These are phyloP conservation scores for Scartelaos histophorus DNA, from an alignment of 2,113 vertebrate genomes.

Conservation along the genomic window DNA sequence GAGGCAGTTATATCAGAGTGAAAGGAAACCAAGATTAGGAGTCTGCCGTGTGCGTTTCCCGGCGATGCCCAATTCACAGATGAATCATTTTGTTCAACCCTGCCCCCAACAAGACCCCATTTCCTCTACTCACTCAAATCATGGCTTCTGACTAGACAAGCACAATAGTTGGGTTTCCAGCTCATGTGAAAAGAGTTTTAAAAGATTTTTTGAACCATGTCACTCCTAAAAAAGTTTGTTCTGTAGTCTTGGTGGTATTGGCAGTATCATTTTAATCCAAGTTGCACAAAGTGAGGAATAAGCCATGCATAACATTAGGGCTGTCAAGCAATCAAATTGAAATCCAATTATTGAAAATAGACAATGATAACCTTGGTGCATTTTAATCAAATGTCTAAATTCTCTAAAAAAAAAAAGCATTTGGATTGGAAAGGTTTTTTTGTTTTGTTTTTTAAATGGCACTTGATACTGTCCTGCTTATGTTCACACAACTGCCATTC, in stretches of 20 bases:
- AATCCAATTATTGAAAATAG: background rate
- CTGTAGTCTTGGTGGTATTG: background rate
- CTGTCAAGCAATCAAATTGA: background rate
- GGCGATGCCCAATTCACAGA: constrained; percentile 24
- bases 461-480: background rate
- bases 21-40: constrained; percentile 54
- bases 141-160: constrained; percentile 1
- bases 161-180: background rate
- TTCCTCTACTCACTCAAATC: constrained; percentile 28
- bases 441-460: background rate
- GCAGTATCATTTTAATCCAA: background rate
- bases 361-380: no score
- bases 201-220: background rate
- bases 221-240: background rate
- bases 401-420: no score
- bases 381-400: no score
- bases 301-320: background rate
- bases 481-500: background rate
- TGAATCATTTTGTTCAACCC: constrained; percentile 51
- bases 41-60: constrained; percentile 41
- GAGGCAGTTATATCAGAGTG: constrained; percentile 28
- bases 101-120: constrained; percentile 32
- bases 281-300: background rate
- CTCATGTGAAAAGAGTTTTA: background rate
- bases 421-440: background rate